Conservation (phyloP, 2,113 vertebrate genomes). For the Ptychochromis oligacanthus region DNA sequence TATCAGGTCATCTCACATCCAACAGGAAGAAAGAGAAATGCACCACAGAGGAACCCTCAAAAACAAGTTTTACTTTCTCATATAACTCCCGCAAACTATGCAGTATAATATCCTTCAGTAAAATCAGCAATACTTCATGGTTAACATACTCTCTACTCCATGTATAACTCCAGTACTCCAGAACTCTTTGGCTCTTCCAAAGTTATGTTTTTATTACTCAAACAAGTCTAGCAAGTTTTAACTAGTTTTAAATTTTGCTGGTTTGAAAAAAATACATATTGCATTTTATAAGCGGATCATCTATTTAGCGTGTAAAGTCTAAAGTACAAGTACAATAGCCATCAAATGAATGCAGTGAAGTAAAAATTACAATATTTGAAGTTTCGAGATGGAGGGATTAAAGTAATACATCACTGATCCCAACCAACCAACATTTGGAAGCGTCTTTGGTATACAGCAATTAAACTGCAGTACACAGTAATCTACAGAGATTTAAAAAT, state of each 20-base stretch:
- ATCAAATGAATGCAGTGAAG: not conserved
- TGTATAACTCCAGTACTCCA: not conserved
- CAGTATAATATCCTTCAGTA: not conserved
- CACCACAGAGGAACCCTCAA: not conserved
- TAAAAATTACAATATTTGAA: not conserved
- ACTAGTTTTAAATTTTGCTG: not conserved
- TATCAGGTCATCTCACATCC: conserved; percentile 19
- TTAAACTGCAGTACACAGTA: not conserved
- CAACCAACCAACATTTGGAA: not conserved
- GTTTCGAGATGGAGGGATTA: not conserved
- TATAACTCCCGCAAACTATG: not conserved
- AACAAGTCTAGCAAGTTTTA: not conserved
- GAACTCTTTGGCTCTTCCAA: not conserved
- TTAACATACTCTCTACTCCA: not conserved
- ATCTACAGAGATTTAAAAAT: not conserved
- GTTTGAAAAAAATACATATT: not conserved
- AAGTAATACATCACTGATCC: not conserved
- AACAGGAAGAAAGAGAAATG: not conserved
- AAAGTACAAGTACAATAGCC: not conserved
- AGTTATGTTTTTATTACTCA: not conserved
- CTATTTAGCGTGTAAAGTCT: not conserved
- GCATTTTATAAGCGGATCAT: not conserved
- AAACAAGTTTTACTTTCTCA: not conserved
- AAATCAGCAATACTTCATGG: not conserved
- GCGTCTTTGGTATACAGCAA: not conserved